Percentiles rank a stretch among this genome's conserved stretches.
These are phyloP conservation scores for Mormyrus lacerda DNA, from an alignment of 2,113 vertebrate species.

Conservation along the genomic window DNA sequence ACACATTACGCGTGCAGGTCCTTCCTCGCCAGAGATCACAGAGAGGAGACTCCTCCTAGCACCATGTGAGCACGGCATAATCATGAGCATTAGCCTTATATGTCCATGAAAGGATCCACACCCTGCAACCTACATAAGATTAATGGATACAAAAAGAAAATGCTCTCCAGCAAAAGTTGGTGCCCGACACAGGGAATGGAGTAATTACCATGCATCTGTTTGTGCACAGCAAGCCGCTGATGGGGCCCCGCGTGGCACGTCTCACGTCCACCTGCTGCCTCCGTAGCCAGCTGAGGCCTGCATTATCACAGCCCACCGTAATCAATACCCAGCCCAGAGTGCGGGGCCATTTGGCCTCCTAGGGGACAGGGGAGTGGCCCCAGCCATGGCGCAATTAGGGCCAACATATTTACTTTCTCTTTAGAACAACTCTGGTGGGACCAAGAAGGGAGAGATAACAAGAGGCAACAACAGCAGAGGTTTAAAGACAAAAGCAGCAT, in stretches of 20 bases:
- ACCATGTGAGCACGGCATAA: background rate
- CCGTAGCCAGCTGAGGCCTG: slow-evolving; percentile 57
- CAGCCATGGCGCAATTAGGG: slow-evolving; percentile 36
- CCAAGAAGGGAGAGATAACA: background rate
- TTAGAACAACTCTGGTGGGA: slow-evolving; percentile 21
- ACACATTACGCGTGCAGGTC: background rate
- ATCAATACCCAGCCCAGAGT: slow-evolving; percentile 51
- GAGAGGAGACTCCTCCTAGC: background rate
- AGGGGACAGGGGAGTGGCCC: slow-evolving; percentile 13
- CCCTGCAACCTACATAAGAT: background rate
- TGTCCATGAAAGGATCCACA: background rate
- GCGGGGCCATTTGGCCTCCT: slow-evolving; percentile 33
- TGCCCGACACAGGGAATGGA: slow-evolving; percentile 25
- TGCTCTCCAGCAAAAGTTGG: slow-evolving; percentile 29
- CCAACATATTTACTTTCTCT: slow-evolving; percentile 27
- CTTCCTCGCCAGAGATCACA: background rate
- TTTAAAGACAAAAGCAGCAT: slow-evolving; percentile 19
- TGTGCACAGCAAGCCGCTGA: slow-evolving; percentile 52
- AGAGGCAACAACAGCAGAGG: slow-evolving; percentile 19
- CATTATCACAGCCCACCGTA: slow-evolving; percentile 47
- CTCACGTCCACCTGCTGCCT: slow-evolving; percentile 61
- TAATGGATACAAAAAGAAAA: background rate
- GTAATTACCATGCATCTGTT: slow-evolving; percentile 50
- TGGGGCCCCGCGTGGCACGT: slow-evolving; percentile 52
- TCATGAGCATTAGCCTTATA: background rate